Percentiles rank a stretch among this genome's conserved stretches.
phyloP scores from a whole-genome alignment of 2,797 vertebrate species.

The Emydoidea blandingii region DNA sequence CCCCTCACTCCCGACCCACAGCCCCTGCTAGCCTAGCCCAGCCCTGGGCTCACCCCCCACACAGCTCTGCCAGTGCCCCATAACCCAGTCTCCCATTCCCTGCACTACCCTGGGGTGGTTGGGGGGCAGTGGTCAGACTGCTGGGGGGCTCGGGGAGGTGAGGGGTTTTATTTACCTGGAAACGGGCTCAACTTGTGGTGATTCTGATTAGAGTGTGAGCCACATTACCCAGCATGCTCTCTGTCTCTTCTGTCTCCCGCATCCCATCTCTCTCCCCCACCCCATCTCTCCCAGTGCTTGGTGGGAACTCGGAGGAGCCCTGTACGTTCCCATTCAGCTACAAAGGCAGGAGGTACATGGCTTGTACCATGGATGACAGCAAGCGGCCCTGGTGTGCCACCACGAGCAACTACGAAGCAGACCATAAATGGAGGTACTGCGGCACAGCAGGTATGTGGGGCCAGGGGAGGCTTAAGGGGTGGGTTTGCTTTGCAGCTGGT shows the following conservation, averaged over 20 bases:
- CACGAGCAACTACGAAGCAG: neutral
- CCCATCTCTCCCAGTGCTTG: too few species aligned
- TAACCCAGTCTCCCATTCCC: neutral
- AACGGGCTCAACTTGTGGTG: neutral
- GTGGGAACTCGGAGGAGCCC: too few species aligned
- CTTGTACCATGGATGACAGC: too few species aligned
- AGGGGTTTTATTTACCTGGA: neutral
- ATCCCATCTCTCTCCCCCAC: too few species aligned
- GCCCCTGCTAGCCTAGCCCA: too few species aligned
- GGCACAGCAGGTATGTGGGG: neutral
- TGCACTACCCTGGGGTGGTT: neutral
- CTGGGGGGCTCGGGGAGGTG: neutral
- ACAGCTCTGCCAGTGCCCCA: neutral
- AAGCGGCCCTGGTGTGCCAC: neutral
- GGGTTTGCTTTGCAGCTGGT: neutral
- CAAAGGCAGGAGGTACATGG: too few species aligned
- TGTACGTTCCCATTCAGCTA: too few species aligned
- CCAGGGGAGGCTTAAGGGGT: neutral
- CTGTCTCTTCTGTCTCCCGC: too few species aligned
- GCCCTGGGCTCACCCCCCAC: too few species aligned
- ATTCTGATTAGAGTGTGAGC: rapidly evolving
- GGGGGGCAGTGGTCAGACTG: neutral
- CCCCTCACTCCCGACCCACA: too few species aligned
- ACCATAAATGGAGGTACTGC: neutral
- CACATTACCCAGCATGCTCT: too few species aligned